Percentiles rank a stretch among this genome's conserved stretches.
Conservation (phyloP, 2,797 vertebrate species). For the Oryzias sinensis region DNA sequence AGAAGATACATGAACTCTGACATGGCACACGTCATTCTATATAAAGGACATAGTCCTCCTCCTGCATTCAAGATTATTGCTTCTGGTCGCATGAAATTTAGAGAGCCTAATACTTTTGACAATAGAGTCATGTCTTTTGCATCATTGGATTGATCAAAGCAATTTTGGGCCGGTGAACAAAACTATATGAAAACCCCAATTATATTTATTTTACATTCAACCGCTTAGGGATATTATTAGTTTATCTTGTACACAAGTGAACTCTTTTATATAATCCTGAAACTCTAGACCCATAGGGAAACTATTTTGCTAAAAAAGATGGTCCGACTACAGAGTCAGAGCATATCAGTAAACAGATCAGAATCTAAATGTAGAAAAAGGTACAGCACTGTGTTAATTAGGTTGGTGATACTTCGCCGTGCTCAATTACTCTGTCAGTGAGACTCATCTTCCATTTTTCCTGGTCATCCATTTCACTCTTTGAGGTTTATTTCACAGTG, state of each 20-base stretch:
- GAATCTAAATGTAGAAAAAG: slow-evolving; percentile 61
- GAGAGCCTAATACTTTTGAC: no score
- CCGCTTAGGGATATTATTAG: slow-evolving; percentile 65
- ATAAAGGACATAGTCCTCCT: no score
- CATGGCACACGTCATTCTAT: not conserved
- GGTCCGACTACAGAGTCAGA: slow-evolving; percentile 66
- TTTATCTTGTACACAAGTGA: slow-evolving; percentile 58
- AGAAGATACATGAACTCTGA: not conserved
- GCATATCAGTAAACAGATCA: slow-evolving; percentile 67
- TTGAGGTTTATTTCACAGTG: slow-evolving; percentile 18
- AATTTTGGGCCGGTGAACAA: slow-evolving; percentile 1
- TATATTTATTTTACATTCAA: slow-evolving; percentile 44
- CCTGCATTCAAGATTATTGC: no score
- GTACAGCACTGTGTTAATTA: slow-evolving; percentile 67
- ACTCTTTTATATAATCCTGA: slow-evolving; percentile 75
- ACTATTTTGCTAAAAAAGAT: slow-evolving; percentile 71
- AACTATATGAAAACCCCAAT: slow-evolving; percentile 17
- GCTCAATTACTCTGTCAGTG: slow-evolving; percentile 68
- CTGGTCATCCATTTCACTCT: slow-evolving; percentile 39
- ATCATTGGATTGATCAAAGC: no score
- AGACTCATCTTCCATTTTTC: slow-evolving; percentile 56
- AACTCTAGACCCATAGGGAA: slow-evolving; percentile 73
- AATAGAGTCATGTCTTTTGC: no score
- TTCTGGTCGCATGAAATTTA: no score
- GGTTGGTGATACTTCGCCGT: slow-evolving; percentile 68